Evolutionary conservation across 2,797 vertebrate genomes (phyloP).

Genomic region (Manis javanica): DNA sequence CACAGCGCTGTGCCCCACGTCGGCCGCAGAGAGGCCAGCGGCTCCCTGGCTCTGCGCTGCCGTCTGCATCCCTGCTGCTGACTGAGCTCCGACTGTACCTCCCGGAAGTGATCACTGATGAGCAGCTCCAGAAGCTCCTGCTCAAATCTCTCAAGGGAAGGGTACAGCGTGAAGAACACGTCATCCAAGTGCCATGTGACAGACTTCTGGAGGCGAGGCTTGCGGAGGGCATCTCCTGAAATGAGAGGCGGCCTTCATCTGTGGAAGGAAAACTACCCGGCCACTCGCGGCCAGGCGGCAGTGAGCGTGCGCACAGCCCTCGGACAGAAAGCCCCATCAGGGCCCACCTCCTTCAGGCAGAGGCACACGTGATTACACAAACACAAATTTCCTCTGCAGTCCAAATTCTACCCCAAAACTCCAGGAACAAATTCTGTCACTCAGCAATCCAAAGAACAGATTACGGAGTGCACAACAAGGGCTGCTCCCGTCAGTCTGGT

Average conservation of each 20-base stretch:
- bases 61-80: accelerated
- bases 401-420: not conserved
- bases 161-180: slow-evolving; percentile 90
- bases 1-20: accelerated
- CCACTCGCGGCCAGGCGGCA: accelerated
- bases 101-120: slow-evolving; percentile 89
- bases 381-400: not conserved
- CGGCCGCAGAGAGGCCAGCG: accelerated
- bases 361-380: not conserved
- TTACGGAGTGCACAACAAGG: not conserved
- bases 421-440: not conserved
- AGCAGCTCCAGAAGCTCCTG: slow-evolving; percentile 92
- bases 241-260: accelerated
- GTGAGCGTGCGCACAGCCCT: accelerated
- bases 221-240: slow-evolving; percentile 91
- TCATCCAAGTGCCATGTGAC: slow-evolving; percentile 89
- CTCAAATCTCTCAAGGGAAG: slow-evolving; percentile 94
- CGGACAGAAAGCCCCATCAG: no score
- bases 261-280: accelerated
- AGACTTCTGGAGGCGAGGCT: slow-evolving; percentile 90
- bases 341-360: not conserved
- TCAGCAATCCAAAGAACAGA: not conserved
- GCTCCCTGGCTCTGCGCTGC: not conserved
- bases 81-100: slow-evolving; percentile 84
- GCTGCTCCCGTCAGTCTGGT: not conserved